Percentiles rank a stretch among this genome's conserved stretches.
Evolutionary conservation across 2,113 vertebrate species (phyloP).

Genomic region (Cynoglossus semilaevis): DNA sequence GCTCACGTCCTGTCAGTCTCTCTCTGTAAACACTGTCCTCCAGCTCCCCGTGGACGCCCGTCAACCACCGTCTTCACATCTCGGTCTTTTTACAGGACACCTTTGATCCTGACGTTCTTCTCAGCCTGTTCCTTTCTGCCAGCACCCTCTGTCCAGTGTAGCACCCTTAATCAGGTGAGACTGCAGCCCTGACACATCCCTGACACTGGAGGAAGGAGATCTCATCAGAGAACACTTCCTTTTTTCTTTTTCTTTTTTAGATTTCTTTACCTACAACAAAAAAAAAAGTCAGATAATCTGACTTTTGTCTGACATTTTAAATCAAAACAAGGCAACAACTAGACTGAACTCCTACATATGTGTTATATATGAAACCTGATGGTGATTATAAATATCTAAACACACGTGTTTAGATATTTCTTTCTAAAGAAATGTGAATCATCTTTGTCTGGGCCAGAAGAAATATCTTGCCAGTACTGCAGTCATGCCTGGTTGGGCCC

Average conservation of each 20-base stretch:
- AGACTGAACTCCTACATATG: too few relatives aligned
- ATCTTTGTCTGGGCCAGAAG: too few relatives aligned
- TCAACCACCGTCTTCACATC: constrained; percentile 47
- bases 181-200: constrained; percentile 19
- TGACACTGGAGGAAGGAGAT: not conserved
- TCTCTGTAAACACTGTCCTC: constrained; percentile 23
- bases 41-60: constrained; percentile 36
- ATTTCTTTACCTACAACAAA: not conserved
- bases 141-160: constrained; percentile 87
- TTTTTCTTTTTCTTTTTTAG: too few relatives aligned
- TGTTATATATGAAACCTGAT: too few relatives aligned
- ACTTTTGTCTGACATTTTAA: too few relatives aligned
- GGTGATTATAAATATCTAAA: too few relatives aligned
- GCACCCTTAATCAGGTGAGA: constrained; percentile 86
- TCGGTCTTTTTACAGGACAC: constrained; percentile 80
- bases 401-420: too few relatives aligned
- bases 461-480: too few relatives aligned
- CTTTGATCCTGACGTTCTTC: constrained; percentile 89
- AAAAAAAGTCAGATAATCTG: too few relatives aligned
- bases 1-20: constrained; percentile 22
- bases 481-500: too few relatives aligned
- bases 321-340: too few relatives aligned
- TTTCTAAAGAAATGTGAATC: too few relatives aligned
- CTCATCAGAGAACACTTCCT: not conserved
- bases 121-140: constrained; percentile 86